phyloP scores from a whole-genome alignment of 35 echinoderm and acorn worm genomes.

The Ophiothrix spiculata region DNA sequence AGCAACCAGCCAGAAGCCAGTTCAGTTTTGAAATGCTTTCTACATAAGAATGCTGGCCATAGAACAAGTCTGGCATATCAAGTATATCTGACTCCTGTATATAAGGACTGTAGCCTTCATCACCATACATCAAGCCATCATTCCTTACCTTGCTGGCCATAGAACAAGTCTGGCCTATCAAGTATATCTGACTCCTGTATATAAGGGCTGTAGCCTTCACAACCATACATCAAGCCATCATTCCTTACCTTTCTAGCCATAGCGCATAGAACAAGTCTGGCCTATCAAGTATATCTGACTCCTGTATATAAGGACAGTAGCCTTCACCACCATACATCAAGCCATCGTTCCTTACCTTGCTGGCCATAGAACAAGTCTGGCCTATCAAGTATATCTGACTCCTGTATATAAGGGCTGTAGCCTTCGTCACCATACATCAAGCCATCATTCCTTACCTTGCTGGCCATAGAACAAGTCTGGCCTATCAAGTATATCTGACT shows the following conservation, averaged over 20 bases:
- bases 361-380: constrained; percentile 97
- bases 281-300: constrained; percentile 89
- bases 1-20: too few relatives aligned
- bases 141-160: constrained; percentile 63
- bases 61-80: constrained; percentile 94
- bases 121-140: constrained; percentile 96
- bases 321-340: neutral
- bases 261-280: constrained; percentile 97
- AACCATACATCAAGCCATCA: constrained; percentile 95
- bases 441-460: constrained; percentile 72
- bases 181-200: constrained; percentile 98
- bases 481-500: too few relatives aligned
- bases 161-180: constrained; percentile 95
- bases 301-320: constrained; percentile 49
- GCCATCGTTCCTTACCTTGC: constrained; percentile 15
- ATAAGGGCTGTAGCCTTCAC: constrained; percentile 94
- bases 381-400: constrained; percentile 92
- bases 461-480: too few relatives aligned
- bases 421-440: constrained; percentile 98
- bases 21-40: too few relatives aligned
- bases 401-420: constrained; percentile 96
- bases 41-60: constrained; percentile 79
- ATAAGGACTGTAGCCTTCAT: constrained; percentile 95
- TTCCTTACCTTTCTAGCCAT: too few relatives aligned
- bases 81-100: constrained; percentile 98